Conservation (phyloP, 2,888 invertebrate species). For the Meghimatium bilineatum region DNA sequence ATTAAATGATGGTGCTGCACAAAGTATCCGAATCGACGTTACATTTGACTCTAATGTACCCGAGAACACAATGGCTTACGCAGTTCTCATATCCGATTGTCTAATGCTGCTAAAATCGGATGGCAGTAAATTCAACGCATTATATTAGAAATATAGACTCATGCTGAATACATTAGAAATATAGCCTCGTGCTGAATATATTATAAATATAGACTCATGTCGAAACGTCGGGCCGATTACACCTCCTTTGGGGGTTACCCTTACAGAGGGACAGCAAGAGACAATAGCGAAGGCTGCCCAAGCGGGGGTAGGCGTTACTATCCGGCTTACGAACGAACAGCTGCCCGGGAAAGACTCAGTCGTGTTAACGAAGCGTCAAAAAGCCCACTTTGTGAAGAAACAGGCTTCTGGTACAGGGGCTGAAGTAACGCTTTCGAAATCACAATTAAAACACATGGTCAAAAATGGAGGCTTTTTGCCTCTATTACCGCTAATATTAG, state of each 20-base stretch:
- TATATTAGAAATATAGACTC: neutral
- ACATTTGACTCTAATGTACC: neutral
- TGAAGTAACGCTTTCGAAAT: neutral
- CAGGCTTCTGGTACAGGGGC: neutral
- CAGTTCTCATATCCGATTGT: neutral
- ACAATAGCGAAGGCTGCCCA: constrained; percentile 6
- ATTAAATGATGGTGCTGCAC: neutral
- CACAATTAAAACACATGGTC: neutral
- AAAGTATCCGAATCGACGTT: neutral
- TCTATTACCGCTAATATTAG: neutral
- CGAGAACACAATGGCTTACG: neutral
- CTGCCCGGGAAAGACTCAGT: neutral
- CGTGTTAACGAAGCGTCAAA: neutral
- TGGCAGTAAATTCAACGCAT: neutral
- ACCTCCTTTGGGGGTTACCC: too few relatives aligned
- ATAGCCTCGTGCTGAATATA: neutral
- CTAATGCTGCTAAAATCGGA: neutral
- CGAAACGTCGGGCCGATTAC: neutral
- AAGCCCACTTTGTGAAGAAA: neutral
- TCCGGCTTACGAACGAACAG: too few relatives aligned
- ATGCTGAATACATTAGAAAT: neutral
- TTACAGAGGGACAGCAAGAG: too few relatives aligned
- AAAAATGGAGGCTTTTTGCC: neutral
- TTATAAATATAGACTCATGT: neutral
- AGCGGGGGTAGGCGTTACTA: too few relatives aligned